These are phyloP conservation scores for Diglossa cyanea DNA, from an alignment of 2,797 vertebrate genomes.

Conservation along the genomic window DNA sequence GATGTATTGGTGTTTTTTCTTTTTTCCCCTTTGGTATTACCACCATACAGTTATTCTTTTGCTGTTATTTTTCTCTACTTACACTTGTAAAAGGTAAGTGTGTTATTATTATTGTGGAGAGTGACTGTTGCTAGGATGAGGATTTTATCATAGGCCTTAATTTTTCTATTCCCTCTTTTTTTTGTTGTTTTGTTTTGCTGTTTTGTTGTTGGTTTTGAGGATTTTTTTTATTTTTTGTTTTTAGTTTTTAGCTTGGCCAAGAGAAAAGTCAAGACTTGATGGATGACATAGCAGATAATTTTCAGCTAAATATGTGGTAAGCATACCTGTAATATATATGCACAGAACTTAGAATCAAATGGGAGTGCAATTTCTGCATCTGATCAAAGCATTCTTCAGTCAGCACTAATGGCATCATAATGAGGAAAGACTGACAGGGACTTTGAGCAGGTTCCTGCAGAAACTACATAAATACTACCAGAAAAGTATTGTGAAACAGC, in stretches of 20 bases:
- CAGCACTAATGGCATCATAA: not conserved
- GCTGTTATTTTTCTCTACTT: not conserved
- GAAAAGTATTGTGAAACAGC: not conserved
- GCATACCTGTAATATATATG: not conserved
- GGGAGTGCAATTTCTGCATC: not conserved
- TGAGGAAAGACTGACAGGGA: rapidly evolving
- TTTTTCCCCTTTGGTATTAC: not conserved
- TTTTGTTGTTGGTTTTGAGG: too few species aligned
- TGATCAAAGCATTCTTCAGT: not conserved
- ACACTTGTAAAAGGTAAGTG: not conserved
- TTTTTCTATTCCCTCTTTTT: not conserved
- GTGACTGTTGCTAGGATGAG: not conserved
- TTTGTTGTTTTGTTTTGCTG: not conserved
- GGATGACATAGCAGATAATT: not conserved
- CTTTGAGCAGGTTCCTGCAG: not conserved
- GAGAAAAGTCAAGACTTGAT: not conserved
- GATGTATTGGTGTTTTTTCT: not conserved
- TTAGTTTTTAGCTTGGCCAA: not conserved
- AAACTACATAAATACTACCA: not conserved
- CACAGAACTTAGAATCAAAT: not conserved
- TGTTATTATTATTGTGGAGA: not conserved
- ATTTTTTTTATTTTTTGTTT: not conserved
- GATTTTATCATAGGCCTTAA: not conserved
- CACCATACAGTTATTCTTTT: not conserved
- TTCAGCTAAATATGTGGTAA: not conserved